phyloP scores from a whole-genome alignment of 1,140 invertebrate species.

The Adoxophyes honmai region DNA sequence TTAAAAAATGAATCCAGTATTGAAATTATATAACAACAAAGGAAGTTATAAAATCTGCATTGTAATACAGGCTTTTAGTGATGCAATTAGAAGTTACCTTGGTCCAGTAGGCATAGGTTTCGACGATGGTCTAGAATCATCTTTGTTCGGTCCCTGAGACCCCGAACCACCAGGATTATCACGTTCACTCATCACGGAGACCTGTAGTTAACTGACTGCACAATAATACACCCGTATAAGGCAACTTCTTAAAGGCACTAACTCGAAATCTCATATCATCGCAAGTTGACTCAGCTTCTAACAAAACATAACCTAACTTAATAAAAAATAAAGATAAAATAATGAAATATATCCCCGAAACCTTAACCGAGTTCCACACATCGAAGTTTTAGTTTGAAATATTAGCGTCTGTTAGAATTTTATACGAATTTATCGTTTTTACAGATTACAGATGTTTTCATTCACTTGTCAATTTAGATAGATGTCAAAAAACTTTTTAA shows the following conservation, averaged over 20 bases:
- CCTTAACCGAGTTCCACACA: background rate
- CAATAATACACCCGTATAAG: conserved; percentile 23
- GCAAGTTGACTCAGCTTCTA: conserved; percentile 39
- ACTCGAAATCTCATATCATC: conserved; percentile 56
- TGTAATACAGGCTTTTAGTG: background rate
- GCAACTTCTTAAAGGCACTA: conserved; percentile 42
- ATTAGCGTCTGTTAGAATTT: background rate
- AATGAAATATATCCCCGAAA: conserved; percentile 5
- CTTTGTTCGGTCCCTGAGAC: conserved; percentile 44
- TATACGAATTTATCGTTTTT: background rate
- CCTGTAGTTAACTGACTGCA: conserved; percentile 34
- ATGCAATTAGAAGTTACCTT: conserved; percentile 27
- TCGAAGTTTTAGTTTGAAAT: background rate
- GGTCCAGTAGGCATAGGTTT: conserved; percentile 55
- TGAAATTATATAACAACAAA: conserved; percentile 3
- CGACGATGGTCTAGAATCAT: conserved; percentile 38
- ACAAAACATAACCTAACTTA: conserved; percentile 44
- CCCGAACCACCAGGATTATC: conserved; percentile 44
- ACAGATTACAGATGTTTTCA: conserved; percentile 35
- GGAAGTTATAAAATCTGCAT: conserved; percentile 10
- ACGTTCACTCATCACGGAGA: conserved; percentile 53
- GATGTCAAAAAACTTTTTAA: conserved; percentile 27
- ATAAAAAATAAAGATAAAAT: conserved; percentile 13
- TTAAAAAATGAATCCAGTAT: too few relatives aligned
- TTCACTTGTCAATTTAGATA: conserved; percentile 61